Evolutionary conservation across 2,113 vertebrate genomes (phyloP).

Genomic region (Ptilorrhoa leucosticta): DNA sequence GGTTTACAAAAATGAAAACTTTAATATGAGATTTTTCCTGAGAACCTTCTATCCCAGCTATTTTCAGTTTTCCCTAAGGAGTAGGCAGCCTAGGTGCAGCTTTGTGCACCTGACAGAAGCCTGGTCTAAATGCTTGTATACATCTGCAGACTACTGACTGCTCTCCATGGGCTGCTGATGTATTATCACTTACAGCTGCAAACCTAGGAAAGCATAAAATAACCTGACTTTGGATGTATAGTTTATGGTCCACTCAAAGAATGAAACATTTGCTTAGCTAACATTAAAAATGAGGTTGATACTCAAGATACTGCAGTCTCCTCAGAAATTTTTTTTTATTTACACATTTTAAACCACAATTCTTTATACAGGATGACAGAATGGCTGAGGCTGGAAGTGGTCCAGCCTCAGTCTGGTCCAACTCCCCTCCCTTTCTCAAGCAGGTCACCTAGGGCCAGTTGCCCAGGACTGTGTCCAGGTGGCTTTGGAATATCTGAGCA

Average conservation of each 20-base stretch:
- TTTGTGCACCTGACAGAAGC: not conserved
- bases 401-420: not conserved
- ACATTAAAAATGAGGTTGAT: not conserved
- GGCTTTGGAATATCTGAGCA: not conserved
- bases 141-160: not conserved
- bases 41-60: not conserved
- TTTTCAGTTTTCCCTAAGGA: not conserved
- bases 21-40: not conserved
- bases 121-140: not conserved
- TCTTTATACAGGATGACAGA: not conserved
- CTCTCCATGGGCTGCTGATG: not conserved
- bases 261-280: not conserved
- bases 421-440: not conserved
- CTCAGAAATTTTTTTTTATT: not conserved
- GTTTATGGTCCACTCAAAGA: not conserved
- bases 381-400: not conserved
- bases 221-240: not conserved
- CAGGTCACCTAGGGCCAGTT: not conserved
- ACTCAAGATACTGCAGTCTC: not conserved
- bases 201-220: not conserved
- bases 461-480: not conserved
- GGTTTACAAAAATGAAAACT: not conserved
- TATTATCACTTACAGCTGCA: not conserved
- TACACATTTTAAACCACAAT: not conserved
- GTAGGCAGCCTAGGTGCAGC: not conserved